Base-by-base conservation (phyloP, 2,113 vertebrate genomes). In the Ranitomeya imitator region DNA sequence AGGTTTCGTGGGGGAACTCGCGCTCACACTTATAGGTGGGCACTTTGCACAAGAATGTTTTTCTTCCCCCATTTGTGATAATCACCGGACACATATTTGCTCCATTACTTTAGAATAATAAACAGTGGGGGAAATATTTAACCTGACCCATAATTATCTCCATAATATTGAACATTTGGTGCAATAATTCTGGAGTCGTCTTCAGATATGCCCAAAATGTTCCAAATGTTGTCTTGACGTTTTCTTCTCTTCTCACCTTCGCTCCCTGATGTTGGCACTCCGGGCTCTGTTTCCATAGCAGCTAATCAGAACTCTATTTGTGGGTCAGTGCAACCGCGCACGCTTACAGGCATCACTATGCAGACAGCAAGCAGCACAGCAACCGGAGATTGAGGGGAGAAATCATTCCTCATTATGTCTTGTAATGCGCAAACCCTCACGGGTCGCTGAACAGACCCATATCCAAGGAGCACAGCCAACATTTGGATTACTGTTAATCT, bases 231-330 rank as follows among this genome's bases (percentile, higher is more conserved):
- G 71, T 51, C 31, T 74, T 74, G 71, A 18, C 71, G n/a, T 79
- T 82, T 61, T 51, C 11, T 52, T 21, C 3, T 13, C 31, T 19
- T 9, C 51, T 74, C 9, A 85, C 63, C 65, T 71, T 73, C 51
- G 3, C 52, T 26, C 51, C 31, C 83, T 73, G 83, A 85, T 73
- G 51, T 73, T 79, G 74, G 74, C 45, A 86, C 59, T n/a, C 52
- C 18, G 74, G 57, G 74, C 74, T 51, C 59, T 86, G 85, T 86
- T 86, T 78, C 85, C 85, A 79, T 86, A 79, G 85, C 74, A 86
- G 76, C 85, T 79, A 86, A 67, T 79, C 85, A 79, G 57, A 52
- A 76, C 59, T 79, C 84, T 51, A 78, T 65, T 86, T 86, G 74
- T 65, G 61, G 85, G 76, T 79, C 85, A 86, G 76, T 79, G 85